Evolutionary conservation across 2,888 invertebrate species (phyloP), one percentile per base, ranked within the genome.

Genomic region (Plagiodera versicolora): DNA sequence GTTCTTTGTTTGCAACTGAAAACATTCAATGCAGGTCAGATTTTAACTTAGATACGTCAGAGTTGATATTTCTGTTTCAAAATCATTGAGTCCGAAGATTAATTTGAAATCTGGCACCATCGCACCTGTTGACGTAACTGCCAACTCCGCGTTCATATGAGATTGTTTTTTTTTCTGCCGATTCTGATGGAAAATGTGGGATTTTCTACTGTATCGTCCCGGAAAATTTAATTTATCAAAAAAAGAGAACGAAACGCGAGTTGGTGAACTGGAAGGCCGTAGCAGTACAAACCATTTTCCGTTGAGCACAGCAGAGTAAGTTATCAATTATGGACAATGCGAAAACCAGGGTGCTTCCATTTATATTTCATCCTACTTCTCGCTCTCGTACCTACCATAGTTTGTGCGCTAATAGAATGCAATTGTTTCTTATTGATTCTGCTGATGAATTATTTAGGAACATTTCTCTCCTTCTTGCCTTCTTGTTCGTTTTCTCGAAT

Each of bases 291-390:
- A 53, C 39, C 24, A 19, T n/a, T 44, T 45, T 9, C 51, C 49
- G 58, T 61, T 63, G 58, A 63, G 60, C 55, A 58, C 44, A n/a
- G n/a, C n/a, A 32, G 44, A 24, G 39, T 50, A 32, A 24, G 39
- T 50, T 63, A 69, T 69, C 63, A 67, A 69, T 69, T 67, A 69
- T 69, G 65, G 60, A 69, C 62, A 53, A 66, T 63, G 67, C 64
- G 66, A 68, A 68, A 61, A 67, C 67, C 69, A 67, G 59, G 64
- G 65, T 65, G 66, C 64, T 67, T 64, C 64, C 64, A 70, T 70
- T 67, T 68, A 70, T 72, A 70, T 69, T 72, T 72, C 66, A 72
- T 68, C 61, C 57, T 61, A 67, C 65, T 72, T 70, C 68, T 68
- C 68, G 67, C 67, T 68, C 39, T 63, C 56, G 63, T 59, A 61